Percentiles rank a stretch among this genome's conserved stretches.
Conservation (phyloP, 2,113 vertebrate species). For the Hypomesus transpacificus region DNA sequence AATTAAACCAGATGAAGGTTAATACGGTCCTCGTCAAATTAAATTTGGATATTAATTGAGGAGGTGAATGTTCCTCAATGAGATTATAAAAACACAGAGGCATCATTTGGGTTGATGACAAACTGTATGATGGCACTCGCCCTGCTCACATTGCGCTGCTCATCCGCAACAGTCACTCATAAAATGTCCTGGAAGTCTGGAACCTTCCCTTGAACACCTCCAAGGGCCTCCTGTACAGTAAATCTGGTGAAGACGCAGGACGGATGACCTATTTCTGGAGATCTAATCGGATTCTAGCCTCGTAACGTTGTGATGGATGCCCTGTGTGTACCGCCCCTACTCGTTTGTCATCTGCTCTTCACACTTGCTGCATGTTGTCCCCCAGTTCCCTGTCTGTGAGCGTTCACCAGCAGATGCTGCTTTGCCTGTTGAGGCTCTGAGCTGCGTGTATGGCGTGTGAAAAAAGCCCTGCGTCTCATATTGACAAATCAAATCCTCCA, state of each 20-base stretch:
- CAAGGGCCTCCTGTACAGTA: too few species aligned
- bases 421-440: too few species aligned
- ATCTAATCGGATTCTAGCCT: background rate
- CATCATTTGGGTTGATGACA: constrained; percentile 11
- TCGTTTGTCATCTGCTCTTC: constrained; percentile 33
- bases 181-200: too few species aligned
- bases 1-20: constrained; percentile 22
- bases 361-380: too few species aligned
- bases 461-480: constrained; percentile 44
- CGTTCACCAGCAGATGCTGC: too few species aligned
- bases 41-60: constrained; percentile 20
- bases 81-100: constrained; percentile 12
- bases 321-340: constrained; percentile 24
- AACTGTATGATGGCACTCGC: too few species aligned
- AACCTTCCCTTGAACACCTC: too few species aligned
- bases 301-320: constrained; percentile 15
- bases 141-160: too few species aligned
- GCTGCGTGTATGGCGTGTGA: constrained; percentile 25
- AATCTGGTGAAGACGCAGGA: too few species aligned
- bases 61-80: background rate
- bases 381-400: too few species aligned
- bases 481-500: constrained; percentile 56
- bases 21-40: constrained; percentile 35
- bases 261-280: too few species aligned
- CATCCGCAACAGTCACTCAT: too few species aligned